phyloP scores from a whole-genome alignment of 2,113 vertebrate genomes.

The Manacus vitellinus region DNA sequence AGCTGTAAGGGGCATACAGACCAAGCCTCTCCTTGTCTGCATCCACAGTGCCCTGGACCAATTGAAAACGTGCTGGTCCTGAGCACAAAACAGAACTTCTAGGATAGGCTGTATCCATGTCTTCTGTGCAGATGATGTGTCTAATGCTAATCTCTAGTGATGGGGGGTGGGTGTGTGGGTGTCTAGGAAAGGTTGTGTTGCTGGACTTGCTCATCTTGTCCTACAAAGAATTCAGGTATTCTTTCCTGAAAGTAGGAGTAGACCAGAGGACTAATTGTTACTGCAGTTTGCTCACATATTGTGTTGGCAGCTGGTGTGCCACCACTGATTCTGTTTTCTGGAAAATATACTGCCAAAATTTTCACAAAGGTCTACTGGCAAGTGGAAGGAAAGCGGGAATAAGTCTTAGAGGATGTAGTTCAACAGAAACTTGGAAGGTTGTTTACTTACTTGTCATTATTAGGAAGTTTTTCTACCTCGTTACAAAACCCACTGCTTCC shows the following conservation, averaged over 20 bases:
- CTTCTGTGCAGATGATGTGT: background rate
- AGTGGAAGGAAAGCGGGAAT: background rate
- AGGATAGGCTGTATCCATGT: background rate
- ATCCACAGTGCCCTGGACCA: rapidly evolving
- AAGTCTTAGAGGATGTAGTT: background rate
- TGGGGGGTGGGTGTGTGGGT: rapidly evolving
- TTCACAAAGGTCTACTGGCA: background rate
- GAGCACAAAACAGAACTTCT: background rate
- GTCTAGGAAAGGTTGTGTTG: background rate
- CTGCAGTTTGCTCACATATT: rapidly evolving
- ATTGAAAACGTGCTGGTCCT: background rate
- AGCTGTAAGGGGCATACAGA: background rate
- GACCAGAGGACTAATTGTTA: background rate
- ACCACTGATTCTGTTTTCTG: background rate
- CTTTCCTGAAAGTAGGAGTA: background rate
- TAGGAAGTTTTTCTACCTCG: background rate
- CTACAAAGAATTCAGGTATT: background rate
- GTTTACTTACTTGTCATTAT: background rate
- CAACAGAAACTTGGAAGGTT: background rate
- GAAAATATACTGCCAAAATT: background rate
- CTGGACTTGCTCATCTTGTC: background rate
- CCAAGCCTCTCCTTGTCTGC: background rate
- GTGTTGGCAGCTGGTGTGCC: background rate
- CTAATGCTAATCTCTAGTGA: rapidly evolving
- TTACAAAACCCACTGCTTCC: background rate